phyloP scores from a whole-genome alignment of 2,113 vertebrate genomes.

The Mixornis gularis region DNA sequence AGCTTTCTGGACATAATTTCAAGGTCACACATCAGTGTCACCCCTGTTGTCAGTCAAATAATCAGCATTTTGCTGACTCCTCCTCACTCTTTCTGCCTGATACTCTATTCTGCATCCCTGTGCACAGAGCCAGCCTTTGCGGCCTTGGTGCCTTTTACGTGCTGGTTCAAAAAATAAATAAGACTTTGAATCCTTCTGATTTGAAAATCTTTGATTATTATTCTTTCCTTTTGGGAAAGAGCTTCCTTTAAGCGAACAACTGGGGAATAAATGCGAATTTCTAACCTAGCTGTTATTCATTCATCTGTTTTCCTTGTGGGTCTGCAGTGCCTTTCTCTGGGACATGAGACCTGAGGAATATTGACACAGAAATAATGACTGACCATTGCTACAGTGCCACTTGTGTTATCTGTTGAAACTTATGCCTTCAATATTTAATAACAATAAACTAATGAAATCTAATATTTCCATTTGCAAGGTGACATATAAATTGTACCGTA shows the following conservation, averaged over 20 bases:
- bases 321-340: not conserved
- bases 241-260: not conserved
- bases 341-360: not conserved
- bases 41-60: not conserved
- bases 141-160: not conserved
- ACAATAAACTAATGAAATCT: not conserved
- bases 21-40: constrained; percentile 29
- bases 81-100: not conserved
- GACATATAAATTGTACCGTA: not conserved
- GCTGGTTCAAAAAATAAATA: not conserved
- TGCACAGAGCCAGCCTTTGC: not conserved
- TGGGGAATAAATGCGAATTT: not conserved
- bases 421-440: not conserved
- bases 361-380: not conserved
- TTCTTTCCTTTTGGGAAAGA: not conserved
- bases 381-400: not conserved
- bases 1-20: constrained; percentile 34
- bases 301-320: not conserved
- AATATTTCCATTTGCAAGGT: not conserved
- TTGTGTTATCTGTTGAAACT: not conserved
- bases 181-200: not conserved
- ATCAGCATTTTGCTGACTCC: not conserved
- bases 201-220: not conserved
- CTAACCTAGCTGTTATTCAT: not conserved
- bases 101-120: not conserved